Conservation (phyloP, 2,888 invertebrate species). For the Phytoseiulus persimilis region DNA sequence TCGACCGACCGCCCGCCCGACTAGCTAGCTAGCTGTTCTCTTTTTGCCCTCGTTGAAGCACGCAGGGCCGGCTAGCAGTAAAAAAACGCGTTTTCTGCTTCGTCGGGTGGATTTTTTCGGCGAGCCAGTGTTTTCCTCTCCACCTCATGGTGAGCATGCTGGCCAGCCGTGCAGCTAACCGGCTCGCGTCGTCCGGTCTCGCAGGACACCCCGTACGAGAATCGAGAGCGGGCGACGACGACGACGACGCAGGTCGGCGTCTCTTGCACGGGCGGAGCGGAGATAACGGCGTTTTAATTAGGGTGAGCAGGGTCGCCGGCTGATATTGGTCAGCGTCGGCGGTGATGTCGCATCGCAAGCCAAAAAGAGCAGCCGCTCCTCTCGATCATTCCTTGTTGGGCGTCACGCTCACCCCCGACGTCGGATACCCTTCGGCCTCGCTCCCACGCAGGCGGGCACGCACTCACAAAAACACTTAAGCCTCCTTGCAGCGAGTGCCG, state of each 20-base stretch:
- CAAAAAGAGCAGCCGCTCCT: neutral
- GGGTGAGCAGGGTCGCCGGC: neutral
- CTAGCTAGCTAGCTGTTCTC: constrained; percentile 13
- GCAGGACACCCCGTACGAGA: neutral
- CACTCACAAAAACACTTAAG: neutral
- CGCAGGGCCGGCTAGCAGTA: constrained; percentile 10
- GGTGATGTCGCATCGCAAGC: neutral
- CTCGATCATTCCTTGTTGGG: neutral
- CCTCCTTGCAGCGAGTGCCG: neutral
- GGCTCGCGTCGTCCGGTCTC: neutral
- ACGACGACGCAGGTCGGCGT: neutral
- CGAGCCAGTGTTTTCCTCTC: constrained; percentile 13
- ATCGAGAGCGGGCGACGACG: neutral
- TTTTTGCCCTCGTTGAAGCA: neutral
- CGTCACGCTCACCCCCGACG: neutral
- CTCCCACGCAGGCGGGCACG: neutral
- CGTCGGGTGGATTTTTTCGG: constrained; percentile 34
- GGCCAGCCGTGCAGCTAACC: neutral
- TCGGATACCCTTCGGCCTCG: neutral
- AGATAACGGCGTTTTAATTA: constrained; percentile 38
- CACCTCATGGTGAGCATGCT: neutral
- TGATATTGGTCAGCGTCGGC: constrained; percentile 25
- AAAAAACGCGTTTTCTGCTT: constrained; percentile 39
- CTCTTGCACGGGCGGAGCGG: neutral
- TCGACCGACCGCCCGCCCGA: neutral